Evolutionary conservation across 2,113 vertebrate species (phyloP), one percentile per base, ranked within the genome.

Genomic region (Casuarius casuarius): DNA sequence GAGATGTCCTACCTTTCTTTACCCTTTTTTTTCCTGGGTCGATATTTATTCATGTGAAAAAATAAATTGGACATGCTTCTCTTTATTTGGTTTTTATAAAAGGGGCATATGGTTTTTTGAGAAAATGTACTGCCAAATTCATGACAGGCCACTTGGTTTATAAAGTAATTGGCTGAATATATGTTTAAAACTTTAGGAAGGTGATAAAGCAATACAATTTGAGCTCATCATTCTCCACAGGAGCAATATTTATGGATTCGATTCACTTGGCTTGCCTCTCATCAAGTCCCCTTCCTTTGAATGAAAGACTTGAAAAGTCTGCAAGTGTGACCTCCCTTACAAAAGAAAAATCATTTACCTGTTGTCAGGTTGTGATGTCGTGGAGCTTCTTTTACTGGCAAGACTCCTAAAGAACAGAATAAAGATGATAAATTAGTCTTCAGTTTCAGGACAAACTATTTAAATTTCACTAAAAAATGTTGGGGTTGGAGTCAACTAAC

Each of bases 321-420:
- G 4, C 18, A 77, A 31, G 6, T 31, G 4, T 59, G 23, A 46
- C 25, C 5, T 70, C 6, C 17, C 38, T 73, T 75, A 51, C 22
- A 61, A 87, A 70, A 79, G 20, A 20, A 70, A 95, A 93, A 77
- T 66, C 6, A 15, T 28, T 89, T 97, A 98, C 97, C 97, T 98
- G 96, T 84, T 38, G 97, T 98, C 56, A 97, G 38, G 31, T 98
- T 98, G 40, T 93, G 81, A 51, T 90, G 88, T 17, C 66, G 87
- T 89, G 93, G 72, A 70, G 25, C 89, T 97, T 97, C 97, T 97
- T 97, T 97, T 75, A 77, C 82, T 85, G 70, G 59, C 2, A 84
- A 35, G 46, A 86, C 77, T 93, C n/a, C 95, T 85, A 74, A 74
- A 95, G 72, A 86, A 21, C 31, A 89, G 87, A 92, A 17, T 49